A percentile compares a stretch with the other conserved stretches of the same genome.
phyloP scores from a whole-genome alignment of 2,888 invertebrate species.

The Doris montereyensis region DNA sequence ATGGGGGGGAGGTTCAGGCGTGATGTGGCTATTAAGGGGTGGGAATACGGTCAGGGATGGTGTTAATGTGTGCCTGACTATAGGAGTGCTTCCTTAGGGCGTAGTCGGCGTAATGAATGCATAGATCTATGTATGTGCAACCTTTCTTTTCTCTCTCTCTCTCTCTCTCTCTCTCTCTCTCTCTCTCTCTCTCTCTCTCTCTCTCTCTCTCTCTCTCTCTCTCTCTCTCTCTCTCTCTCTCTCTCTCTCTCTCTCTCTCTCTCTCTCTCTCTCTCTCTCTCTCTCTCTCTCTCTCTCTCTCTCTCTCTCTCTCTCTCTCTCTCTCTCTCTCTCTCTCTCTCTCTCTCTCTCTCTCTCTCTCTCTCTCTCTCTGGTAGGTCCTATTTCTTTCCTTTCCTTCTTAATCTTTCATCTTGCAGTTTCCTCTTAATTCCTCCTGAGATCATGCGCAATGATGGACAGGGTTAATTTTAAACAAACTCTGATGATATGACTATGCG shows the following conservation, averaged over 20 bases:
- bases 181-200: not conserved
- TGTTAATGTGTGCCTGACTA: too few relatives aligned
- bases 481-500: too few relatives aligned
- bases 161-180: not conserved
- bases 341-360: not conserved
- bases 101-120: too few relatives aligned
- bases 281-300: not conserved
- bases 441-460: too few relatives aligned
- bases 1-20: too few relatives aligned
- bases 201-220: constrained; percentile 1
- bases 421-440: not conserved
- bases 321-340: constrained; percentile 2
- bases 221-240: not conserved
- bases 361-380: not conserved
- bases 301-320: not conserved
- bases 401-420: not conserved
- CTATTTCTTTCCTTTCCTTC: not conserved
- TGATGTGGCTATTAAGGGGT: too few relatives aligned
- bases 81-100: too few relatives aligned
- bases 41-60: too few relatives aligned
- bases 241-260: not conserved
- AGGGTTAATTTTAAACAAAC: too few relatives aligned
- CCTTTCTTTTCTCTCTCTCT: too few relatives aligned
- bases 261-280: not conserved
- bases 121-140: too few relatives aligned